Evolutionary conservation across 2,888 invertebrate species (phyloP), one percentile per base, ranked within the genome.

Genomic region (Drosophila nigricruria): DNA sequence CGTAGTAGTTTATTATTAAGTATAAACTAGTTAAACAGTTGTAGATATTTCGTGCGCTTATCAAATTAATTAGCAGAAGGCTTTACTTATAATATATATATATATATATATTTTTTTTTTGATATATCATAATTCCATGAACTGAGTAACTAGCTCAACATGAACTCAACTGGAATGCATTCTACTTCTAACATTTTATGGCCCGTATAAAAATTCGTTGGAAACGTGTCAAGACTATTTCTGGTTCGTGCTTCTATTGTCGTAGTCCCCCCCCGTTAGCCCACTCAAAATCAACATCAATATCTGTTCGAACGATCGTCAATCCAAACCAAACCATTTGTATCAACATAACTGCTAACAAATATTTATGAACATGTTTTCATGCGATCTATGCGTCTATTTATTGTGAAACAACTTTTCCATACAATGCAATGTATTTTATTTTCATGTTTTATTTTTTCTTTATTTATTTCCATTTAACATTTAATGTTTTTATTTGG

Each of bases 281-380:
- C 18, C 36, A 2, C 23, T 54, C 8, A 36, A 27, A 36, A n/a
- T 43, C 57, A 57, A 57, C 57, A 57, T 32, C 32, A 57, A 45
- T 42, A 57, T 20, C 18, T 16, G 18, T 59, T 52, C 52, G 59
- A 53, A 16, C 59, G 70, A 69, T 70, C 64, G 65, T 47, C 77
- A 70, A 71, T 69, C 56, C 52, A 74, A 77, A 77, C 56, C 52
- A 74, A 77, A 77, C 78, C 88, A 84, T 88, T 84, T 84, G 84
- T 79, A 82, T 88, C 88, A 88, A 84, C 81, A 88, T 77, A 76
- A 69, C 56, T 65, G 71, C 50, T 53, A 78, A 70, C 81, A 84
- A 84, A 84, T 85, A 84, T 84, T 88, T 85, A 88, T 78, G 70
- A 67, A 79, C 82, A 73, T 82, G 80, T 84, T 84, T 86, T 52